Conservation (phyloP, 2,797 vertebrate genomes). For the Acestrorhynchus altus region DNA sequence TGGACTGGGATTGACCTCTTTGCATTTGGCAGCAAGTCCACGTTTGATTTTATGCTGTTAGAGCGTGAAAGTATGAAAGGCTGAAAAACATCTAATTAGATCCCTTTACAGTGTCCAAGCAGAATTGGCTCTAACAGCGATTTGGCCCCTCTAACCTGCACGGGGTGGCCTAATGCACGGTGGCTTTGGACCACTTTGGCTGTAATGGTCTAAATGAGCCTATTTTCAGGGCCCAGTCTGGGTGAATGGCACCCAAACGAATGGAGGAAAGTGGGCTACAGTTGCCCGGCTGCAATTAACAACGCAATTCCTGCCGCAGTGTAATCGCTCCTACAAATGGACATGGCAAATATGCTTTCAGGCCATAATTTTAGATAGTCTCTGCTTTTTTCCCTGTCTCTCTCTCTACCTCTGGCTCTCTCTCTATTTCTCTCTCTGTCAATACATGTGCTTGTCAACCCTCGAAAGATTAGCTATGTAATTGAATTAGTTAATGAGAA, state of each 20-base stretch:
- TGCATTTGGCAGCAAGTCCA: neutral
- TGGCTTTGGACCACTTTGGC: constrained; percentile 39
- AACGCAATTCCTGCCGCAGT: constrained; percentile 40
- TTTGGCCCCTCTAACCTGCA: constrained; percentile 24
- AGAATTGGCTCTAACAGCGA: constrained; percentile 20
- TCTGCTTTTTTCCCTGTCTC: neutral
- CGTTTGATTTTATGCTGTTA: neutral
- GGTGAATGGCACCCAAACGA: constrained; percentile 32
- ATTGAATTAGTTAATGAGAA: constrained; percentile 50
- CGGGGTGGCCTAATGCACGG: constrained; percentile 5
- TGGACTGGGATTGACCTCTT: neutral
- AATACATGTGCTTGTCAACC: constrained; percentile 36
- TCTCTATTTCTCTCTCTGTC: constrained; percentile 24
- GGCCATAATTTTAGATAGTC: constrained; percentile 42
- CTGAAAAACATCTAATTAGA: constrained; percentile 17
- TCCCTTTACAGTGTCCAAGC: constrained; percentile 22
- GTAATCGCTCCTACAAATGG: constrained; percentile 49
- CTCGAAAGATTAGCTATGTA: constrained; percentile 38
- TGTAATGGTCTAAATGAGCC: constrained; percentile 38
- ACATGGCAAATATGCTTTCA: constrained; percentile 46
- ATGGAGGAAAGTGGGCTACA: constrained; percentile 23
- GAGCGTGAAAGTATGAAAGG: neutral
- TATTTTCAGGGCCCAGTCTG: constrained; percentile 29
- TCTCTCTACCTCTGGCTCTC: constrained; percentile 17
- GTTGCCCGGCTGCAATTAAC: constrained; percentile 47